These are phyloP conservation scores for Mustelus asterias DNA, from an alignment of 2,113 vertebrate genomes.

Conservation along the genomic window DNA sequence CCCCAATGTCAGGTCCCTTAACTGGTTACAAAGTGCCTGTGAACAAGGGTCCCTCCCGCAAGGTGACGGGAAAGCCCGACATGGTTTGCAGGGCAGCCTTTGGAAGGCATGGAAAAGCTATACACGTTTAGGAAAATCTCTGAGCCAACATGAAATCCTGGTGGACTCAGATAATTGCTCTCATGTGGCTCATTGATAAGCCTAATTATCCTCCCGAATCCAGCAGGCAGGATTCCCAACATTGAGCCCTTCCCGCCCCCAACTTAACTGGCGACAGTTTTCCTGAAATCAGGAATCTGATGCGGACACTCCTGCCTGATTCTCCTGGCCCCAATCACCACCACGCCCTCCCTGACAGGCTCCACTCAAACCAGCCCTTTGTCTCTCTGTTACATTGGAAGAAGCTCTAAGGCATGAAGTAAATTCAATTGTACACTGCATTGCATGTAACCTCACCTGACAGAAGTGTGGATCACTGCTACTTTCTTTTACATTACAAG, in stretches of 20 bases:
- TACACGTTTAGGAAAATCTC: background rate
- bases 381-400: background rate
- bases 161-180: background rate
- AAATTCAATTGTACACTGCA: background rate
- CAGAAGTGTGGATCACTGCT: background rate
- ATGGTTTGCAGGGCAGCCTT: no score
- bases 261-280: background rate
- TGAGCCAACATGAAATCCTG: background rate
- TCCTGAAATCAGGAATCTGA: background rate
- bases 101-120: background rate
- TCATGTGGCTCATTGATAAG: background rate
- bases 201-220: background rate
- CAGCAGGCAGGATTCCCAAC: background rate
- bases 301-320: background rate
- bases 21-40: background rate
- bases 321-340: background rate
- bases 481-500: background rate
- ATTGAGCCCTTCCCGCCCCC: background rate
- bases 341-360: background rate
- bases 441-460: background rate
- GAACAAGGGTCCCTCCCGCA: no score
- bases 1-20: background rate
- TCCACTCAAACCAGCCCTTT: background rate
- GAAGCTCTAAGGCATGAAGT: background rate
- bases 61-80: no score